Conservation (phyloP, 2,888 invertebrate genomes). For the Lamellibrachia satsuma region DNA sequence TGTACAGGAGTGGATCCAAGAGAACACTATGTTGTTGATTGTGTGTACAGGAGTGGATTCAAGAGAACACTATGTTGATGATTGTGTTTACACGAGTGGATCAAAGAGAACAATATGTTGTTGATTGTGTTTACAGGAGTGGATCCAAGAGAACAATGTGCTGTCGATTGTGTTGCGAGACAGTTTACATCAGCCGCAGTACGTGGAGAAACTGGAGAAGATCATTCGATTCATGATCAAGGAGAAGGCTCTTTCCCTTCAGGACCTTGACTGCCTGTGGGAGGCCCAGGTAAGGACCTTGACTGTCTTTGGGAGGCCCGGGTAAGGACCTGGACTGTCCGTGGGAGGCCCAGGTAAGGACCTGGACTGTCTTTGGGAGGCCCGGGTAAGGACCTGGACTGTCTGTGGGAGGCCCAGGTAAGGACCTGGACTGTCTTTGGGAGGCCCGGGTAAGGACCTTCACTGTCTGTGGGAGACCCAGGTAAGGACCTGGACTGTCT, state of each 20-base stretch:
- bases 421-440: slow-evolving; percentile 13
- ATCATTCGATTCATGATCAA: slow-evolving; percentile 97
- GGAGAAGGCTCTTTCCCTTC: slow-evolving; percentile 79
- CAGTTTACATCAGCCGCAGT: slow-evolving; percentile 92
- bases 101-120: slow-evolving; percentile 92
- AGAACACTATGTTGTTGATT: neutral
- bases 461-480: no score
- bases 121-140: slow-evolving; percentile 83
- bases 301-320: no score
- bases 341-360: neutral
- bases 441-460: no score
- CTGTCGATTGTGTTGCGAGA: slow-evolving; percentile 93
- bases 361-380: no score
- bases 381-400: slow-evolving; percentile 93
- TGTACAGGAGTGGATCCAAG: slow-evolving; percentile 87
- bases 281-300: slow-evolving; percentile 77
- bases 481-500: no score
- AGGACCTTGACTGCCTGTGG: slow-evolving; percentile 95
- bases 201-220: slow-evolving; percentile 96
- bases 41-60: slow-evolving; percentile 69
- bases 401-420: slow-evolving; percentile 94
- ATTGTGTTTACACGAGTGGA: slow-evolving; percentile 72
- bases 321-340: no score
- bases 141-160: slow-evolving; percentile 93
- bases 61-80: neutral